Base-by-base conservation (phyloP, 2,888 invertebrate species). In the Lepidocyrtinus sp. region DNA sequence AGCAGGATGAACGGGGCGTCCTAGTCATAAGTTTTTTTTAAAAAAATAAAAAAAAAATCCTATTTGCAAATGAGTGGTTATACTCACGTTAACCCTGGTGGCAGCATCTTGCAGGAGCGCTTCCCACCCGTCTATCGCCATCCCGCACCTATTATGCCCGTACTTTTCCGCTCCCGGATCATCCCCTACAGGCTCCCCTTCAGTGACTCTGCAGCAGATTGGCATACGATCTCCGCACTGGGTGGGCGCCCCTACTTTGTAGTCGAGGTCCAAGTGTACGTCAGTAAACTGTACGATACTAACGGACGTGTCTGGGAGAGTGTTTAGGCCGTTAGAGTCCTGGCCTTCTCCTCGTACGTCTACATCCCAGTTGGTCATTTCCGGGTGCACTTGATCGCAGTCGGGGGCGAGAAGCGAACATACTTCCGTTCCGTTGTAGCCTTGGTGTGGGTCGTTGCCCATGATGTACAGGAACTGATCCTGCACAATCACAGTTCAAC, bases 211-310 rank as follows among this genome's bases (percentile, higher is more conserved):
- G 88, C 98, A 99, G 88, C 98, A 99, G 1, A 98, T 55, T 0
- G 78, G 90, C 0, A 98, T 98, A 88, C 98, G 95, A 81, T 94
- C 94, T 3, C 77, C 77, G 88, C 98, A 99, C 84, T 95, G 94
- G 0, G 97, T 97, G 88, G 96, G 96, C 5, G 95, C 92, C 84
- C 94, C 96, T 90, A 95, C 95, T 81, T 93, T 92, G 88, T 99
- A 99, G 87, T 96, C 94, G 0, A 96, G 95, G 90, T 99, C 99
- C 87, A 95, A 94, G 89, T 99, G 99, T 0, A 98, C 96, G 88
- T 99, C 99, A 0, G 97, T 96, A 84, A 99, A 91, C 88, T 99
- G 99, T 5, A 99, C 91, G n/a, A 98, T 96, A 90, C 97, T 96
- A 88, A 96, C 94, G 27, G 93, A 92, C 17, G 26, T 27, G 21